A percentile compares a stretch with the other conserved stretches of the same genome.
These are phyloP conservation scores for Neotoma lepida DNA, from an alignment of 2,113 vertebrate species.

Conservation along the genomic window DNA sequence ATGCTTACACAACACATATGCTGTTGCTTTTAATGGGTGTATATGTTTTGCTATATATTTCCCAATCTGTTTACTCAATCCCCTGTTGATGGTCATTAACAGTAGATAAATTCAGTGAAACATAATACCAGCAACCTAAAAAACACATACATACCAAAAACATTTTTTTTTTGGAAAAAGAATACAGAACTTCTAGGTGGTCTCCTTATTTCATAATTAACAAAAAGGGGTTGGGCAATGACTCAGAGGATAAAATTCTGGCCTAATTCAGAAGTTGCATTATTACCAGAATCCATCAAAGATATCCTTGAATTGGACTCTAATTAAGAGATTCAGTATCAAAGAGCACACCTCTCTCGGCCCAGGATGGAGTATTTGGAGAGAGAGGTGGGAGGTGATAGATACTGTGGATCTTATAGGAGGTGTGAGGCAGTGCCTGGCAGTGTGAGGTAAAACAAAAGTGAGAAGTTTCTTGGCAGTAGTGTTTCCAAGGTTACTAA, in stretches of 20 bases:
- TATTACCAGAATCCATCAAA: background rate
- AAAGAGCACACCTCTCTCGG: background rate
- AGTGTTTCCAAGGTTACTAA: background rate
- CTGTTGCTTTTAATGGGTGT: background rate
- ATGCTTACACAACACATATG: background rate
- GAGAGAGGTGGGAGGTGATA: background rate
- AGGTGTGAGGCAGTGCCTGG: background rate
- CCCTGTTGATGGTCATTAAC: background rate
- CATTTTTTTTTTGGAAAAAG: background rate
- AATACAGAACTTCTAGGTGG: background rate
- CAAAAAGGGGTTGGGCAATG: background rate
- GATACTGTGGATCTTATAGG: background rate
- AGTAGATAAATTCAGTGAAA: slow-evolving; percentile 11
- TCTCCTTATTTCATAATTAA: slow-evolving; percentile 19
- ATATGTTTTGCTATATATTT: background rate
- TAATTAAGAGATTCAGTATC: background rate
- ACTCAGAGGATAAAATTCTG: background rate
- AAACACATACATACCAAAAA: background rate
- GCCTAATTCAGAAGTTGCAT: background rate
- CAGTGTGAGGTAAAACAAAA: background rate
- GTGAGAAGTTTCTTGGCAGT: background rate
- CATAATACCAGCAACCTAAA: background rate
- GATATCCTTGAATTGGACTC: background rate
- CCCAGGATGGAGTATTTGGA: background rate
- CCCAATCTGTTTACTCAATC: background rate